A percentile compares a stretch with the other conserved stretches of the same genome.
Conservation (phyloP, 2,888 invertebrate species). For the Sarcophaga rosellei region DNA sequence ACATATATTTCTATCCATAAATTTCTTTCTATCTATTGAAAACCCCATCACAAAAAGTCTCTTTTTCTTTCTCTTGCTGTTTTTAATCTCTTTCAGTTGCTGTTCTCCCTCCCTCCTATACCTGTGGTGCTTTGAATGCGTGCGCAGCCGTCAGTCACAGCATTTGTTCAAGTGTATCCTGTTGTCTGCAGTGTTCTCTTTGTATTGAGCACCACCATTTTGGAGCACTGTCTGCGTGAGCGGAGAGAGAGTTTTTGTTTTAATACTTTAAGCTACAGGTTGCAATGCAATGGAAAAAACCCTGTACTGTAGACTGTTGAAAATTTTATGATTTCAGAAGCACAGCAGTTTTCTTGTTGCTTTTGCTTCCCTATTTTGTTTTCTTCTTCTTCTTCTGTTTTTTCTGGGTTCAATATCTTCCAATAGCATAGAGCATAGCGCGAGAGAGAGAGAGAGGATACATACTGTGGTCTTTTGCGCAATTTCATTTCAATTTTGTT, state of each 20-base stretch:
- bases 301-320: not conserved
- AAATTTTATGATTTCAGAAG: not conserved
- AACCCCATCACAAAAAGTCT: too few relatives aligned
- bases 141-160: constrained; percentile 17
- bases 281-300: constrained; percentile 53
- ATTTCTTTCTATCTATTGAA: not conserved
- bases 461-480: constrained; percentile 43
- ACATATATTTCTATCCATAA: not conserved
- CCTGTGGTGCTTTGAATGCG: constrained; percentile 5
- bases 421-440: not conserved
- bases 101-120: not conserved
- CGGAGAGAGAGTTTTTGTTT: not conserved
- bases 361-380: not conserved
- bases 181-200: not conserved
- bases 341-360: too few relatives aligned
- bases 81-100: not conserved
- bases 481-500: constrained; percentile 44
- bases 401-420: constrained; percentile 48
- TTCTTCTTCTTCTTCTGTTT: constrained; percentile 23
- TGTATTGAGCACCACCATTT: not conserved
- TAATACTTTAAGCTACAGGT: constrained; percentile 61
- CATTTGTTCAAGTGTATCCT: not conserved
- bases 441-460: not conserved
- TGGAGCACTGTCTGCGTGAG: too few relatives aligned
- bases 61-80: not conserved